Conservation (phyloP, 2,888 invertebrate genomes). For the Philereme vetulata region DNA sequence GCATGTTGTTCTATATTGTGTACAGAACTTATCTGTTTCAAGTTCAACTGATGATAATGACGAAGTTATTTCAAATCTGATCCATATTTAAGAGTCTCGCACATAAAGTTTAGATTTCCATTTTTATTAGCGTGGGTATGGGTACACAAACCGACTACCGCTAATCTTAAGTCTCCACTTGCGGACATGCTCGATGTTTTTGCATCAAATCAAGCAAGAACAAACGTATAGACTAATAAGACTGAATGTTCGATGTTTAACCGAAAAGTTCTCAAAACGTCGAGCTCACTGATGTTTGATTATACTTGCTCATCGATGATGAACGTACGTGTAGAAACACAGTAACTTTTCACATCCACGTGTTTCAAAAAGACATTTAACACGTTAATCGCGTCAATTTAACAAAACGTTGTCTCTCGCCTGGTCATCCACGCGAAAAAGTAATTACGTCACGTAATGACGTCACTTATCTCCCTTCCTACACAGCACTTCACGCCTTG, state of each 20-base stretch:
- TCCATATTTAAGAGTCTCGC: neutral
- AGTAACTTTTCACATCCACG: slow-evolving; percentile 52
- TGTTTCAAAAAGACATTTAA: slow-evolving; percentile 75
- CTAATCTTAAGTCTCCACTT: too few relatives aligned
- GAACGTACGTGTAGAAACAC: neutral
- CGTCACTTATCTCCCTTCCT: slow-evolving; percentile 72
- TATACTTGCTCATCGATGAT: too few relatives aligned
- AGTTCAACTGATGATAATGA: neutral
- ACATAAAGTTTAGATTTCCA: slow-evolving; percentile 13
- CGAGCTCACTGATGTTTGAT: too few relatives aligned
- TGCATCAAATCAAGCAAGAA: too few relatives aligned
- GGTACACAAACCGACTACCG: slow-evolving; percentile 39
- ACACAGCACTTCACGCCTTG: slow-evolving; percentile 47
- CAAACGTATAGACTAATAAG: too few relatives aligned
- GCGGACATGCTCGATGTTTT: too few relatives aligned
- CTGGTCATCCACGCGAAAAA: slow-evolving; percentile 80
- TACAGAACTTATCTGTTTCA: neutral
- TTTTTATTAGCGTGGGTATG: slow-evolving; percentile 6
- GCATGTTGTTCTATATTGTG: too few relatives aligned
- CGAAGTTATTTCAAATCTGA: neutral
- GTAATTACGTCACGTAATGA: slow-evolving; percentile 81
- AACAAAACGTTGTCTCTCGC: slow-evolving; percentile 70
- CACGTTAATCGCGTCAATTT: slow-evolving; percentile 77
- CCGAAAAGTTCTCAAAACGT: too few relatives aligned
- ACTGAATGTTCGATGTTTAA: too few relatives aligned